Conservation (phyloP, 2,797 vertebrate genomes). For the Acanthurus tractus region DNA sequence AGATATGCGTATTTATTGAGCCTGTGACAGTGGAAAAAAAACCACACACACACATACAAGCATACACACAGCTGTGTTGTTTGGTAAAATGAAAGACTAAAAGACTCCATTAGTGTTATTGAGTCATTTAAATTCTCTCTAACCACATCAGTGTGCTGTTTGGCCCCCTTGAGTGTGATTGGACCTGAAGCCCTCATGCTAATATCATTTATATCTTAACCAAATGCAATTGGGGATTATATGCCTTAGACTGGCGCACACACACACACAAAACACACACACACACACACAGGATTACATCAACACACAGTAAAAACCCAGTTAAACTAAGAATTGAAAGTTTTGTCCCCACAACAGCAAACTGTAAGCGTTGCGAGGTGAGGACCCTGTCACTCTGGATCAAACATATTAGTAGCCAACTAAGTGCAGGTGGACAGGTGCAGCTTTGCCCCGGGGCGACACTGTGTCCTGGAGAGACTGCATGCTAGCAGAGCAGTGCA, state of each 20-base stretch:
- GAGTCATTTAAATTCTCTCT: slow-evolving; percentile 20
- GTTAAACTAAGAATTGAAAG: slow-evolving; percentile 48
- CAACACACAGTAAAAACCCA: slow-evolving; percentile 28
- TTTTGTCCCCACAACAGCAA: slow-evolving; percentile 49
- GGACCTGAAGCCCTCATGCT: slow-evolving; percentile 3
- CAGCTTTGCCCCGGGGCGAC: slow-evolving; percentile 67
- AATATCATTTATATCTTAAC: slow-evolving; percentile 23
- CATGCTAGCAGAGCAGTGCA: slow-evolving; percentile 44
- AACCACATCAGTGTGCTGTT: slow-evolving; percentile 25
- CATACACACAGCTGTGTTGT: background rate
- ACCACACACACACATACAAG: background rate
- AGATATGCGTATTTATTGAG: slow-evolving; percentile 40
- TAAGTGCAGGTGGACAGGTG: slow-evolving; percentile 70
- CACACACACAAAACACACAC: slow-evolving; percentile 18
- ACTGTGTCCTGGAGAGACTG: slow-evolving; percentile 50
- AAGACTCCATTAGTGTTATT: slow-evolving; percentile 15
- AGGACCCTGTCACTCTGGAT: slow-evolving; percentile 76
- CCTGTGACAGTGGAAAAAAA: background rate
- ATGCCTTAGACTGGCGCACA: background rate
- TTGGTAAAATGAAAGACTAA: background rate
- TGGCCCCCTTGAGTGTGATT: slow-evolving; percentile 13
- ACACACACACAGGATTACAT: slow-evolving; percentile 25
- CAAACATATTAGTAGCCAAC: slow-evolving; percentile 71
- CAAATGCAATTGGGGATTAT: slow-evolving; percentile 17
- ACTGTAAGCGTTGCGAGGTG: slow-evolving; percentile 61